phyloP scores from a whole-genome alignment of 2,113 vertebrate species.

The Ctenodactylus gundi region DNA sequence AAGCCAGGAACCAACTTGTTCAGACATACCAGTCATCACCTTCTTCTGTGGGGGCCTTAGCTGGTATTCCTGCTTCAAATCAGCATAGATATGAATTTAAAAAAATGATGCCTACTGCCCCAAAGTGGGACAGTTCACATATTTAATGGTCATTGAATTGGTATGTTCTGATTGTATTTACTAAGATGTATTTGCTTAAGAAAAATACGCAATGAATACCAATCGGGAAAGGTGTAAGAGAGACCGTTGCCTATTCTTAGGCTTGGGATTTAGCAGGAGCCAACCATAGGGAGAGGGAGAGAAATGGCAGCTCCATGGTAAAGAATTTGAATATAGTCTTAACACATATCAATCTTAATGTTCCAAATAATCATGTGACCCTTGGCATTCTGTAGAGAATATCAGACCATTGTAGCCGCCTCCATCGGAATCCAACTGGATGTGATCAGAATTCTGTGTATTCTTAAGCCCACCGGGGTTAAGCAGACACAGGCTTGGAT shows the following conservation, averaged over 20 bases:
- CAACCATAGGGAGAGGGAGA: not conserved
- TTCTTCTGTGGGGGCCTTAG: slow-evolving; percentile 17
- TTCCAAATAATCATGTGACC: not conserved
- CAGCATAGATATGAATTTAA: slow-evolving; percentile 50
- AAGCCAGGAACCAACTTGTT: slow-evolving; percentile 62
- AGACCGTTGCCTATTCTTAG: not conserved
- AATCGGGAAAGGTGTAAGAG: not conserved
- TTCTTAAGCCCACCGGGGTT: not conserved
- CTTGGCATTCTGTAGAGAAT: not conserved
- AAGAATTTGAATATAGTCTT: not conserved
- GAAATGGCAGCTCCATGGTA: not conserved
- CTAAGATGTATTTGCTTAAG: not conserved
- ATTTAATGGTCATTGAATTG: slow-evolving; percentile 11
- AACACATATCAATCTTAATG: not conserved
- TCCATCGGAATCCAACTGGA: not conserved
- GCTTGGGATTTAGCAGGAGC: not conserved
- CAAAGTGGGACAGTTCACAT: not conserved
- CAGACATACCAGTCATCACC: slow-evolving; percentile 72
- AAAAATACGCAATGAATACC: slow-evolving; percentile 2
- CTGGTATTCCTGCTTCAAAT: slow-evolving; percentile 51
- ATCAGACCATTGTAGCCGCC: not conserved
- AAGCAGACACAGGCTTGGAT: not conserved
- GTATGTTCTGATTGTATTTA: not conserved
- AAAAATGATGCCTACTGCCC: not conserved
- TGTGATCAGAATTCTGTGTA: not conserved